Percentiles rank a stretch among this genome's conserved stretches.
Conservation (phyloP, 2,888 invertebrate species). For the Frankliniella fusca region DNA sequence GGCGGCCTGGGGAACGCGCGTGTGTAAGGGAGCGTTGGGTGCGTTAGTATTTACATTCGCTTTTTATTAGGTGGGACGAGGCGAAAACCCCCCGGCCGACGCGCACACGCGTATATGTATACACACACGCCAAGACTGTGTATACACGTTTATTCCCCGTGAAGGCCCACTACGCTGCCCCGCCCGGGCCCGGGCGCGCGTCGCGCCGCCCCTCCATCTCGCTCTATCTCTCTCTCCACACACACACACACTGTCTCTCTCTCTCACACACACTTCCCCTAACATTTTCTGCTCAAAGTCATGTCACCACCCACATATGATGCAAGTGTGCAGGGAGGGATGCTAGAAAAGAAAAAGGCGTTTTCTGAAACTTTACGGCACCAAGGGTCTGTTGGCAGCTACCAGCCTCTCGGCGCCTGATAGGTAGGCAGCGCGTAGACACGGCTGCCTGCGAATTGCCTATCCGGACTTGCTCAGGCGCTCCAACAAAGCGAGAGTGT, state of each 20-base stretch:
- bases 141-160: slow-evolving; percentile 18
- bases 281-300: too few species aligned
- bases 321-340: too few species aligned
- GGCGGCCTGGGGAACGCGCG: neutral
- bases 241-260: too few species aligned
- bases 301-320: neutral
- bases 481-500: too few species aligned
- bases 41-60: slow-evolving; percentile 22
- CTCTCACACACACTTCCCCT: too few species aligned
- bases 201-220: neutral
- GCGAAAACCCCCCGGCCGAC: neutral
- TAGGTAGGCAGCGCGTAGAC: neutral
- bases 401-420: neutral
- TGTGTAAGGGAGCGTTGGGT: neutral
- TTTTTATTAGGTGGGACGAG: slow-evolving; percentile 22
- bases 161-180: neutral
- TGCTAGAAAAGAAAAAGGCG: too few species aligned
- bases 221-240: too few species aligned
- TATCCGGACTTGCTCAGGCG: neutral
- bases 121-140: neutral
- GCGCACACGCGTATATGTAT: neutral
- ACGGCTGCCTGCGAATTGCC: neutral
- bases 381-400: too few species aligned
- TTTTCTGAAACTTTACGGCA: too few species aligned
- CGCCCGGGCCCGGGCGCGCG: too few species aligned